Base-by-base conservation (phyloP, 2,113 vertebrate genomes). In the Hepsetus odoe region DNA sequence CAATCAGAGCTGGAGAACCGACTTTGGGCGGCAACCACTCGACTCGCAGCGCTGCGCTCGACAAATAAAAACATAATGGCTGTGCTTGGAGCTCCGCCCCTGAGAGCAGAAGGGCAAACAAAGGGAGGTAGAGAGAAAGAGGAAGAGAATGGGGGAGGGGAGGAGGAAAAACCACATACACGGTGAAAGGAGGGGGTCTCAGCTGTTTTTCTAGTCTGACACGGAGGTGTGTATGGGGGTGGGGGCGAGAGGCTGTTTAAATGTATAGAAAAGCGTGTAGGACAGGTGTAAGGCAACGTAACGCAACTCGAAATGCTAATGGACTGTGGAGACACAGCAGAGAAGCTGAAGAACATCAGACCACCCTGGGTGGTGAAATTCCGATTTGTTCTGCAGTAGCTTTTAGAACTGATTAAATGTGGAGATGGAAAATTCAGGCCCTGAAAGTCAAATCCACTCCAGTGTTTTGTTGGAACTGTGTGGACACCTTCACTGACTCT, bases 21-120 rank as follows among this genome's bases (percentile, higher is more conserved):
- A 89, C 87, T 86, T 89, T 89, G 89, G 91, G 90, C 84, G 89
- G 91, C 86, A 88, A 84, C 86, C 79, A 74, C 20, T 12, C 2
- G 20, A 72, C n/a, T n/a, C n/a, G n/a, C n/a, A n/a, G n/a, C n/a
- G n/a, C n/a, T n/a, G n/a, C n/a, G n/a, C n/a, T n/a, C n/a, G n/a
- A n/a, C n/a, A n/a, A n/a, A n/a, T n/a, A n/a, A n/a, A n/a, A n/a
- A n/a, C n/a, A n/a, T n/a, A n/a, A n/a, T n/a, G n/a, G n/a, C n/a
- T n/a, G n/a, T n/a, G n/a, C n/a, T n/a, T n/a, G n/a, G n/a, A n/a
- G n/a, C n/a, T n/a, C n/a, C n/a, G n/a, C n/a, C n/a, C n/a, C n/a
- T n/a, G 20, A 72, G 44, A 69, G 73, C 65, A 75, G 66, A 67
- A 68, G 3, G n/a, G 53, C 74, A 73, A 81, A 80, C 82, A 84